Conservation (phyloP, 2,113 vertebrate genomes). For the Nymphicus hollandicus region DNA sequence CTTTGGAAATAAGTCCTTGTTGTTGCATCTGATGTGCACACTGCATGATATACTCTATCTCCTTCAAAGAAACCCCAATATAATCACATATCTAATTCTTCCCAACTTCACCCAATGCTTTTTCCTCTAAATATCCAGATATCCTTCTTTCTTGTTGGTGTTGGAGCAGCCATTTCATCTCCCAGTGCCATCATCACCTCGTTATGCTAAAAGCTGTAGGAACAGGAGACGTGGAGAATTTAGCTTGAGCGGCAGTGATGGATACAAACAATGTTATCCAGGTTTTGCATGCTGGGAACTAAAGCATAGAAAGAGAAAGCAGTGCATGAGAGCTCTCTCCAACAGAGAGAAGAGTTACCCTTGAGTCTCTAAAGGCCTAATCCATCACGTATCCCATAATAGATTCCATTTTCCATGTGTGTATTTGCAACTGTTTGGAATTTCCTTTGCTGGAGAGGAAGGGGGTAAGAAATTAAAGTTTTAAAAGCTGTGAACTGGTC, state of each 20-base stretch:
- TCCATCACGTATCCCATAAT: fast-evolving
- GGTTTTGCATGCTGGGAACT: neutral
- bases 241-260: neutral
- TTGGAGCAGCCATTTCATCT: neutral
- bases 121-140: neutral
- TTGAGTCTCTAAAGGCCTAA: neutral
- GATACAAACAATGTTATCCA: neutral
- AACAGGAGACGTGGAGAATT: fast-evolving
- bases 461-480: neutral
- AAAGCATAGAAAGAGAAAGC: neutral
- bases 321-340: neutral
- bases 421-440: neutral
- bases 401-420: neutral
- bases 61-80: neutral
- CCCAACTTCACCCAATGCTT: neutral
- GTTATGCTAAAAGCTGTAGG: neutral
- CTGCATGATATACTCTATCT: neutral
- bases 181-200: neutral
- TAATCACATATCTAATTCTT: neutral
- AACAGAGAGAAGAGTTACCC: neutral
- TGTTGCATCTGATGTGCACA: neutral
- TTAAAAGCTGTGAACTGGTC: neutral
- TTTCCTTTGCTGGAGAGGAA: neutral
- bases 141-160: neutral
- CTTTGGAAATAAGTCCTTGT: neutral